Evolutionary conservation across 2,113 vertebrate genomes (phyloP), one percentile per base, ranked within the genome.

Genomic region (Tetraodon nigroviridis): DNA sequence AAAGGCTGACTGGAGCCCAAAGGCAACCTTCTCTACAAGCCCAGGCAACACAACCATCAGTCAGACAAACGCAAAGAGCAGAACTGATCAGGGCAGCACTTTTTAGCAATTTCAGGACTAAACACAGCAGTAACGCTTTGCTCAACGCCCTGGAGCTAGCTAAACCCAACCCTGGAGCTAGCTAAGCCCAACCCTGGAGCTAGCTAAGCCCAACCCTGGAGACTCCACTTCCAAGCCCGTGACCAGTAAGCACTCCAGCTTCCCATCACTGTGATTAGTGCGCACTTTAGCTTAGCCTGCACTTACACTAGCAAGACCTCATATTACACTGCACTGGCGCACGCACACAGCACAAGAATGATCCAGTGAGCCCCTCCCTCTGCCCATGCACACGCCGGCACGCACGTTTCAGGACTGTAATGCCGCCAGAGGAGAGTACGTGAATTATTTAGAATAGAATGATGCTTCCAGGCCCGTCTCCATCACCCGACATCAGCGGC

Each of bases 401-500:
- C 5, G 24, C 74, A 76, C 75, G 2, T 61, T 63, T 73, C 73
- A 45, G 52, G 55, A 60, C 79, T 76, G 73, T 78, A 70, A 81
- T 73, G 76, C 76, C 64, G 78, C 69, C 72, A 48, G 61, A 15
- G 1, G 60, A 67, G 77, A 22, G 64, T 44, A 44, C 42, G 73
- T 88, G 74, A 86, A 88, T 86, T 79, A 88, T 88, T 86, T 83
- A 88, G 74, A 75, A 41, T 54, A 60, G 74, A 73, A 64, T 22
- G 53, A 74, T 76, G 71, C 78, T 83, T 88, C 75, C 56, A 69
- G 84, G 85, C 64, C 46, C 54, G 81, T 85, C 83, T 71, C 56
- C 3, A 52, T 54, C n/a, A n/a, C 74, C 69, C 16, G 17, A 71
- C 68, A 65, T 73, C 67, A 32, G 70, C 54, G 22, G 51, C 51